Evolutionary conservation across 2,797 vertebrate species (phyloP), one percentile per base, ranked within the genome.

Genomic region (Macropus fuliginosus): DNA sequence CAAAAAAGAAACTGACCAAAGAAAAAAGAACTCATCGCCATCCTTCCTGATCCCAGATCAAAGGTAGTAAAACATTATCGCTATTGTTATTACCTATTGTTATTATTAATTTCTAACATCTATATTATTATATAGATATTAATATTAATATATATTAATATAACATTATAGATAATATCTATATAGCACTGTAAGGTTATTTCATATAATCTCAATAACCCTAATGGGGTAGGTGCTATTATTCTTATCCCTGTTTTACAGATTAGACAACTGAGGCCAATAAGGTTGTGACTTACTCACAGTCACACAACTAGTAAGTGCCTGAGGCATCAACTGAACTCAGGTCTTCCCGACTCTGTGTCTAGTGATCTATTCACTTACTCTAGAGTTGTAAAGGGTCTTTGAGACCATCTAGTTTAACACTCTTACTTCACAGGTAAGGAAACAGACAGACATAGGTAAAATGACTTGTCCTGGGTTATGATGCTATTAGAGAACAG

Each of bases 1-100:
- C 92, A 92, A 1, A 46, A 93, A 95, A 96, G 56, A 96, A 46
- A 92, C 13, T 66, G 18, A 27, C 1, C 11, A 74, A 46, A 66
- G 31, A 57, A 54, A 31, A 92, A 94, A 56, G 0, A 5, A 74
- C 16, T n/a, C 5, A 18, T 74, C 1, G 5, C n/a, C 34, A 21
- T 40, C 16, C 0, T 34, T 62, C 59, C 57, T 59, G 29, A 92
- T 0, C 4, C 24, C 55, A 16, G 34, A 54, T 54, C 40, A 90
- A 50, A 95, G 31, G 50, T 4, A 18, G 81, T 1, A 56, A 59
- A 59, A 59, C 40, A 74, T 40, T 6, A n/a, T 18, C 8, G 9
- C 8, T 6, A 16, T 66, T 1, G 0, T 1, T 40, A 18, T 74
- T 21, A 9, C 6, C 6, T 6, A 16, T 66, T 1, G 1, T 5